Evolutionary conservation across 2,113 vertebrate genomes (phyloP).

Genomic region (Eonycteris spelaea): DNA sequence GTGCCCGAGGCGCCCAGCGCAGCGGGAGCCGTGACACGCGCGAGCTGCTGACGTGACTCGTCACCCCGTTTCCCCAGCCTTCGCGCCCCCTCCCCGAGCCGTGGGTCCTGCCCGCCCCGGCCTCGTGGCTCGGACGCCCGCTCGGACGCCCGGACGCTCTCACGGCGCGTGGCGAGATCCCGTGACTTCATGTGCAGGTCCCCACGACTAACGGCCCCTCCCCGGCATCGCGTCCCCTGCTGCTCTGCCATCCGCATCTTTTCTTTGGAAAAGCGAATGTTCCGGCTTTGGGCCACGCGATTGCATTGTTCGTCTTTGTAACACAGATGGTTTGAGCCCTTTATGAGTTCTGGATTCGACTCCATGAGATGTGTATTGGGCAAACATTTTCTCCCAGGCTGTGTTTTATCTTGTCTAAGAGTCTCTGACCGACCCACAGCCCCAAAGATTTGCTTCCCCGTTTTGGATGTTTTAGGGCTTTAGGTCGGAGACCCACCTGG

Average conservation of each 20-base stretch:
- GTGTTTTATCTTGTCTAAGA: background rate
- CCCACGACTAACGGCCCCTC: no score
- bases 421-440: background rate
- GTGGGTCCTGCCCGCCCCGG: accelerated
- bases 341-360: background rate
- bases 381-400: no score
- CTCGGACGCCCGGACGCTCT: background rate
- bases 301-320: background rate
- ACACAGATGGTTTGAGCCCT: background rate
- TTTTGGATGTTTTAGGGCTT: background rate
- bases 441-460: background rate
- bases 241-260: background rate
- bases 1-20: background rate
- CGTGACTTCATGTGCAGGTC: background rate
- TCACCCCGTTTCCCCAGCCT: background rate
- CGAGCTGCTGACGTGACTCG: background rate
- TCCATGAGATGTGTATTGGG: background rate
- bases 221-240: background rate
- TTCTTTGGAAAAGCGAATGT: background rate
- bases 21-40: accelerated
- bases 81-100: background rate
- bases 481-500: background rate
- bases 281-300: background rate
- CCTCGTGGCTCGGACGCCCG: no score
- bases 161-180: accelerated